phyloP scores from a whole-genome alignment of 2,797 vertebrate species.

The Champsocephalus gunnari region DNA sequence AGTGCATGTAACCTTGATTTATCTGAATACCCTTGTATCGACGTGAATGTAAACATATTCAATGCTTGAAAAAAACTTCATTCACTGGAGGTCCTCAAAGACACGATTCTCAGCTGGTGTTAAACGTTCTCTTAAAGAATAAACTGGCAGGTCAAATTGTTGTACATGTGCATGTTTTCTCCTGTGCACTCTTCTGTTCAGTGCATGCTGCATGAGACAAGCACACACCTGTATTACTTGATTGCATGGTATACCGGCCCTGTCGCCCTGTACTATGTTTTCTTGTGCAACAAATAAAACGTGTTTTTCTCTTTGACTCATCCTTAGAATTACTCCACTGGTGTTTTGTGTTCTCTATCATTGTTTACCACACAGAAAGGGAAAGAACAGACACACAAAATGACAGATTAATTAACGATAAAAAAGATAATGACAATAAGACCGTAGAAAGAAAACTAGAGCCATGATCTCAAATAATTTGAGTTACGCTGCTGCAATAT shows the following conservation, averaged over 20 bases:
- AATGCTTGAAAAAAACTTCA: neutral
- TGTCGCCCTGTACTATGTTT: conserved; percentile 77
- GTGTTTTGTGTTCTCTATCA: neutral
- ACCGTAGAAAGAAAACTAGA: no score
- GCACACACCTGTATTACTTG: conserved; percentile 80
- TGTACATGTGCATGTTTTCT: conserved; percentile 74
- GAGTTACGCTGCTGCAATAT: no score
- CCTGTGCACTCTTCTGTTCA: conserved; percentile 73
- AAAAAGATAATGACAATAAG: no score
- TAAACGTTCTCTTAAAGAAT: conserved; percentile 40
- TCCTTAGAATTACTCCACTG: conserved; percentile 2
- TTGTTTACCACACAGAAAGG: neutral
- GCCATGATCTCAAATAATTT: no score
- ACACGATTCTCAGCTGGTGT: conserved; percentile 42
- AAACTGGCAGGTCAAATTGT: conserved; percentile 51
- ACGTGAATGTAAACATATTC: conserved; percentile 33
- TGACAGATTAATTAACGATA: no score
- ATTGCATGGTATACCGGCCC: conserved; percentile 79
- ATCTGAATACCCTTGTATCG: conserved; percentile 15
- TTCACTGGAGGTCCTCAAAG: conserved; percentile 11
- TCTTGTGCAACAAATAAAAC: conserved; percentile 80
- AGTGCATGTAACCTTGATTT: neutral
- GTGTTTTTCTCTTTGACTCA: conserved; percentile 74
- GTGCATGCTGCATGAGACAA: conserved; percentile 86
- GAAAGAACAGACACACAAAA: no score